phyloP scores from a whole-genome alignment of 2,797 vertebrate species.

The Rhabdophis nuchalis region DNA sequence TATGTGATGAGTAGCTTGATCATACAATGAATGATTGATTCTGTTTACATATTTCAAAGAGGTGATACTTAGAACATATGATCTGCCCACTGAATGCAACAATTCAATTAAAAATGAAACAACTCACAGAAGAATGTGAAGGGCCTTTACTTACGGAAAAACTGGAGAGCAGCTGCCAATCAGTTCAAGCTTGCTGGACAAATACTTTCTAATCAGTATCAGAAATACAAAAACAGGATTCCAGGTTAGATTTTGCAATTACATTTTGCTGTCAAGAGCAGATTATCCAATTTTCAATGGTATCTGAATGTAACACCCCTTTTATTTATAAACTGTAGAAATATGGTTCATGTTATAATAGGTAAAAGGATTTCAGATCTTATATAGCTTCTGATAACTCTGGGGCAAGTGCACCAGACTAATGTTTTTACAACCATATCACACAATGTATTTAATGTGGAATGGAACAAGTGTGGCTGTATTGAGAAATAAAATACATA shows the following conservation, averaged over 20 bases:
- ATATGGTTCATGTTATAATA: background rate
- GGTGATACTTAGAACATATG: background rate
- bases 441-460: background rate
- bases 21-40: background rate
- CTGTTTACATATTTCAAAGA: background rate
- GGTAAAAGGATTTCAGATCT: background rate
- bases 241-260: background rate
- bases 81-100: background rate
- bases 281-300: background rate
- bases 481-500: background rate
- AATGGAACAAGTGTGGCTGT: background rate
- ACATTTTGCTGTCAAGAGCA: background rate
- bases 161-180: background rate
- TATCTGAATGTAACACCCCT: background rate
- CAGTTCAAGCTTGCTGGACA: background rate
- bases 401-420: too few species aligned
- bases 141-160: background rate
- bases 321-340: background rate
- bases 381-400: background rate
- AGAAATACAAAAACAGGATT: background rate
- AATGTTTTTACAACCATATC: background rate
- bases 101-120: background rate
- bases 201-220: background rate
- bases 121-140: background rate
- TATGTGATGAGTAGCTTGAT: background rate